These are phyloP conservation scores for Oscheius sp. DNA, from an alignment of 2,888 invertebrate genomes.

Conservation along the genomic window DNA sequence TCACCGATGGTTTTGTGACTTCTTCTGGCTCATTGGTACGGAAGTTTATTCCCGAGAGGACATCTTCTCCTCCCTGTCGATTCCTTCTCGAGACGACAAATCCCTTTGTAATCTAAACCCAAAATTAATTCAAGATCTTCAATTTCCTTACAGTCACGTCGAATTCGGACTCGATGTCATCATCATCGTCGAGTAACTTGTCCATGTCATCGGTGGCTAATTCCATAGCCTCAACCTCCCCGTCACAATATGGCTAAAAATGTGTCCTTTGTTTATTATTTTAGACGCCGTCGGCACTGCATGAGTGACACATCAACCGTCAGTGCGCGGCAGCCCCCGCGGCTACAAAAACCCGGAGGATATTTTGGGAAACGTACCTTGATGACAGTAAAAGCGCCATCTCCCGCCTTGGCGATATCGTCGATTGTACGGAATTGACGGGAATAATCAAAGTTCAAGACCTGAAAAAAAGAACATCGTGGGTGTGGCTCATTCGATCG, in stretches of 20 bases:
- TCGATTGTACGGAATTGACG: slow-evolving; percentile 40
- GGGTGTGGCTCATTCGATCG: background rate
- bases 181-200: slow-evolving; percentile 36
- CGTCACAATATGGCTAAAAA: slow-evolving; percentile 36
- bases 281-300: background rate
- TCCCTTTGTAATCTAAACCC: slow-evolving; percentile 27
- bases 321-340: slow-evolving; percentile 1
- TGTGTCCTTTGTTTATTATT: slow-evolving; percentile 1
- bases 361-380: slow-evolving; percentile 39
- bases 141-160: slow-evolving; percentile 25
- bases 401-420: slow-evolving; percentile 38
- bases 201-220: slow-evolving; percentile 38
- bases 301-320: slow-evolving; percentile 22
- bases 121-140: background rate
- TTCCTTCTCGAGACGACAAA: slow-evolving; percentile 24
- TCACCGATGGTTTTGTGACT: slow-evolving; percentile 15
- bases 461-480: slow-evolving; percentile 24
- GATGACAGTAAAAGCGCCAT: slow-evolving; percentile 44
- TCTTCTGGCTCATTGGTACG: slow-evolving; percentile 8
- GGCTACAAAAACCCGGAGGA: slow-evolving; percentile 5
- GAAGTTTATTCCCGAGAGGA: slow-evolving; percentile 19
- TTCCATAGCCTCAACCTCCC: slow-evolving; percentile 35
- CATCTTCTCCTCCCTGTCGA: slow-evolving; percentile 15
- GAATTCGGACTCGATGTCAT: slow-evolving; percentile 26
- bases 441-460: slow-evolving; percentile 45